Evolutionary conservation across 2,888 invertebrate species (phyloP).

Genomic region (Dromius quadrimaculatus): DNA sequence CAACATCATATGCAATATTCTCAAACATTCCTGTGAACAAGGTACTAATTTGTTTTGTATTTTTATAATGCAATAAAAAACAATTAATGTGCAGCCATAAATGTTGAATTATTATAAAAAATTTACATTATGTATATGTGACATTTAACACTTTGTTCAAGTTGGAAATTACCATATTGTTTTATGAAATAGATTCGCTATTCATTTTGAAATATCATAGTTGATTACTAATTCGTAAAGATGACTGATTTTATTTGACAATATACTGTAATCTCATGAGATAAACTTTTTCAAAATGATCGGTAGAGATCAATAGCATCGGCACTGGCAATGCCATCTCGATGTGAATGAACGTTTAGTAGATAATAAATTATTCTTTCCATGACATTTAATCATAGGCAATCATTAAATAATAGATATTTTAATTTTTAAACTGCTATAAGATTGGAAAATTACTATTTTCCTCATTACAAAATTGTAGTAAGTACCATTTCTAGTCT

Average conservation of each 20-base stretch:
- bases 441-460: conserved; percentile 3
- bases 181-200: no score
- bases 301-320: no score
- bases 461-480: conserved; percentile 1
- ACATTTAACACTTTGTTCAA: background rate
- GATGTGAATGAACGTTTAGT: no score
- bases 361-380: no score
- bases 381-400: no score
- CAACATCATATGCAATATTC: no score
- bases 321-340: no score
- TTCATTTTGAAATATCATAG: no score
- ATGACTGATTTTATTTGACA: no score
- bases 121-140: conserved; percentile 25
- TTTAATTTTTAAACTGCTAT: background rate
- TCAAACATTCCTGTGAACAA: background rate
- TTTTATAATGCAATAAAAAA: conserved; percentile 7
- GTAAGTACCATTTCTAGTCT: background rate
- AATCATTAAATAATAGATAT: background rate
- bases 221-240: no score
- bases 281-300: no score
- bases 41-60: conserved; percentile 2
- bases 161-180: background rate
- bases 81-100: conserved; percentile 18
- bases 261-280: no score
- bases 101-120: conserved; percentile 12